Evolutionary conservation across 2,888 invertebrate genomes (phyloP), one percentile per base, ranked within the genome.

Genomic region (Philhelius pedissequus): DNA sequence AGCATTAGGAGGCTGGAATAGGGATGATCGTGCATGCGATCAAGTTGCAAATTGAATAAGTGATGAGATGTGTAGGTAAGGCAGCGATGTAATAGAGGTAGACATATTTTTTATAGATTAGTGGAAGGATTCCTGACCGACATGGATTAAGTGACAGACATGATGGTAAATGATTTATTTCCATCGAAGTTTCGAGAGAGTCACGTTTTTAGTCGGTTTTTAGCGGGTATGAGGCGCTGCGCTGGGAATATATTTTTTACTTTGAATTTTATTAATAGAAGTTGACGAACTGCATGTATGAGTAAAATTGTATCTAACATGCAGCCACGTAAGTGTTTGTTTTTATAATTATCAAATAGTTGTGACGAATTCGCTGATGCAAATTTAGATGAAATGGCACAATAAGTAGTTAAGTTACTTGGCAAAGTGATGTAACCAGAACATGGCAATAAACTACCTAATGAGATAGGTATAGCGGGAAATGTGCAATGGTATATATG

Each of bases 21-120:
- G 78, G 77, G 71, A 71, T 68, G 60, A 68, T 52, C 27, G 66
- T 3, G 8, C 11, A 32, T 11, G 18, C 50, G 50, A 76, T 69
- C 70, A 32, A 62, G 38, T 80, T 75, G 69, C 77, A 78, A 78
- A 78, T 83, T 82, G 71, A 78, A 82, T 78, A 82, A 82, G 68
- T 69, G 45, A 45, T 40, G 68, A 25, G 70, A 54, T 76, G 71
- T 30, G n/a, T n/a, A n/a, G n/a, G n/a, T n/a, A n/a, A 64, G 11
- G 27, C 0, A 25, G 9, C 15, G 68, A 13, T 20, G 11, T 15
- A 11, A 30, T 18, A 3, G 18, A 18, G 30, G 27, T 32, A 32
- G 30, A 18, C 32, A 18, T 27, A 9, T 9, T 8, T n/a, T 52
- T 18, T 30, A 27, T 22, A 27, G 27, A 27, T 43, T 11, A 32